A percentile compares a stretch with the other conserved stretches of the same genome.
Evolutionary conservation across 2,888 invertebrate species (phyloP).

Genomic region (Notocelia uddmanniana): DNA sequence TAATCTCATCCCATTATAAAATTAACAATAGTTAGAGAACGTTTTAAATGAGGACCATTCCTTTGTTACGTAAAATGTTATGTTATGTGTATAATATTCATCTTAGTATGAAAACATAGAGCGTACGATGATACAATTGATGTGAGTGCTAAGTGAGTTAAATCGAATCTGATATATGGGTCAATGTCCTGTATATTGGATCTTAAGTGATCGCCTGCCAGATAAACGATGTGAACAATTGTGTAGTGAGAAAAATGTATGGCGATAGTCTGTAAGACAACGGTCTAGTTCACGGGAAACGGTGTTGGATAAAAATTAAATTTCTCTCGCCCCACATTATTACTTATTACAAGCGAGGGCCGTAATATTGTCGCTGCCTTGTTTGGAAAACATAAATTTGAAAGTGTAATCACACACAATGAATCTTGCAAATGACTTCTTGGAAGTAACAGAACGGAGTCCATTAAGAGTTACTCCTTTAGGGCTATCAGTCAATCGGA

Average conservation of each 20-base stretch:
- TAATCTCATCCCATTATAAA: constrained; percentile 44
- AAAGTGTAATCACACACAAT: constrained; percentile 36
- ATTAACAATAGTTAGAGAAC: constrained; percentile 45
- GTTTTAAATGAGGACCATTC: constrained; percentile 32
- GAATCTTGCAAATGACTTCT: constrained; percentile 26
- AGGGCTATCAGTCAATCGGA: constrained; percentile 25
- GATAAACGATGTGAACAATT: constrained; percentile 69
- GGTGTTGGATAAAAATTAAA: constrained; percentile 27
- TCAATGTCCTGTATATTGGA: constrained; percentile 74
- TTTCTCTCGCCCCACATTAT: constrained; percentile 26
- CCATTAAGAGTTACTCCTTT: constrained; percentile 24
- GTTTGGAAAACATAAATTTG: constrained; percentile 35
- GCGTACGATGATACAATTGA: constrained; percentile 57
- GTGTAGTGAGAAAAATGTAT: constrained; percentile 51
- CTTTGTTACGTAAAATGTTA: constrained; percentile 36
- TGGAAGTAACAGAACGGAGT: constrained; percentile 15
- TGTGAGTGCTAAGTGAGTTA: constrained; percentile 57
- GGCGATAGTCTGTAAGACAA: constrained; percentile 28
- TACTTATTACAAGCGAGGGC: constrained; percentile 29
- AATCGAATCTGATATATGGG: constrained; percentile 68
- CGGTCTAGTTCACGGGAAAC: constrained; percentile 21
- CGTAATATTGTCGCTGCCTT: constrained; percentile 6
- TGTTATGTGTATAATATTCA: constrained; percentile 4
- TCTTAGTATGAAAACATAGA: constrained; percentile 49
- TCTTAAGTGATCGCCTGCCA: constrained; percentile 63